Conservation (phyloP, 1,140 invertebrate genomes). For the Agrilus planipennis region DNA sequence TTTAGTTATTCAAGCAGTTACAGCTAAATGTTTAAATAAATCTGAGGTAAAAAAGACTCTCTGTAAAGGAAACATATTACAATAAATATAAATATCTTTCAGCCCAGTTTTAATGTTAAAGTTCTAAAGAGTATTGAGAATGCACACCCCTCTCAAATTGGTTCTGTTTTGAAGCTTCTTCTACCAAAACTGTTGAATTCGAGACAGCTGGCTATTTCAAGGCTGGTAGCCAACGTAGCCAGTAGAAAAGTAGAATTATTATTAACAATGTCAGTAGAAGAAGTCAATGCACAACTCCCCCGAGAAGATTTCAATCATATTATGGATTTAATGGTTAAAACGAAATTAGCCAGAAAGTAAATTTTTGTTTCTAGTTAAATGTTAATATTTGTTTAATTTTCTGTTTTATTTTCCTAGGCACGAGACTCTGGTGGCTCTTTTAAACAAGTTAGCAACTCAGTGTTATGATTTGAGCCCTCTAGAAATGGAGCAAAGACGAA, state of each 20-base stretch:
- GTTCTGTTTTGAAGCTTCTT: slow-evolving; percentile 46
- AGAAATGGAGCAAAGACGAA: slow-evolving; percentile 34
- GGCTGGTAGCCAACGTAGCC: slow-evolving; percentile 47
- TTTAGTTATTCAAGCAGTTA: slow-evolving; percentile 46
- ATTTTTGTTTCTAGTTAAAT: no score
- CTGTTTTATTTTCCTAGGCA: slow-evolving; percentile 34
- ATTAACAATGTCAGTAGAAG: slow-evolving; percentile 40
- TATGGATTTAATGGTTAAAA: slow-evolving; percentile 38
- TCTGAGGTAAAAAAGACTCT: slow-evolving; percentile 4
- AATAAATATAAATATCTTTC: slow-evolving; percentile 10
- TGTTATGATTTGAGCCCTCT: slow-evolving; percentile 39
- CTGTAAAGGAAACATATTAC: slow-evolving; percentile 1
- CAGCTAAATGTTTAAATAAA: slow-evolving; percentile 1
- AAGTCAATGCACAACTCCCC: slow-evolving; percentile 43
- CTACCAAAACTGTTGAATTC: slow-evolving; percentile 47
- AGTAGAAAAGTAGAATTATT: slow-evolving; percentile 51
- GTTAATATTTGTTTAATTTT: neutral
- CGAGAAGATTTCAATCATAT: slow-evolving; percentile 45
- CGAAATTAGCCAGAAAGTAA: slow-evolving; percentile 43
- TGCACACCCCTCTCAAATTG: slow-evolving; percentile 54
- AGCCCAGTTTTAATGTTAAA: slow-evolving; percentile 43
- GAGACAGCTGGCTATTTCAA: slow-evolving; percentile 45
- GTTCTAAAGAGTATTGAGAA: slow-evolving; percentile 50
- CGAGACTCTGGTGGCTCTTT: slow-evolving; percentile 41
- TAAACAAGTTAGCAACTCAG: slow-evolving; percentile 45